A percentile compares a stretch with the other conserved stretches of the same genome.
phyloP scores from a whole-genome alignment of 2,888 invertebrate genomes.

The Stomorhina lunata region DNA sequence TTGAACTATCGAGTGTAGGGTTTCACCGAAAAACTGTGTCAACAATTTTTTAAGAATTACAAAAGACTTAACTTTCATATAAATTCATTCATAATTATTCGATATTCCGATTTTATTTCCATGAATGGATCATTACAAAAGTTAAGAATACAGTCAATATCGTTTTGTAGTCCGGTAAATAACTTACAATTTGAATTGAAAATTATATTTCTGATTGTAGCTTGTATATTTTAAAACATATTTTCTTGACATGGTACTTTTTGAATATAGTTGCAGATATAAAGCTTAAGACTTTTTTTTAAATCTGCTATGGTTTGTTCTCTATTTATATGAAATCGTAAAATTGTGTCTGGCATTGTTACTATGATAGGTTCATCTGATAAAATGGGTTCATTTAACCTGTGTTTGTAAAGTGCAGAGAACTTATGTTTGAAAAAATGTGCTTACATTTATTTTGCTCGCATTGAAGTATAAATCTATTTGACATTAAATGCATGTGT shows the following conservation, averaged over 20 bases:
- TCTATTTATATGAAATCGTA: conserved; percentile 43
- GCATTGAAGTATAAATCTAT: conserved; percentile 52
- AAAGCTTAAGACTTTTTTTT: conserved; percentile 40
- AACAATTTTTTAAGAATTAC: conserved; percentile 53
- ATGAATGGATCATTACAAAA: conserved; percentile 50
- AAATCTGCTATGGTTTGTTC: conserved; percentile 46
- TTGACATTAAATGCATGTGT: conserved; percentile 59
- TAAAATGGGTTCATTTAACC: conserved; percentile 54
- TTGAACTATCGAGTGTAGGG: conserved; percentile 52
- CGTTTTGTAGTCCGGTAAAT: conserved; percentile 41
- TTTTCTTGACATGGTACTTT: conserved; percentile 50
- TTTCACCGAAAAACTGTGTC: conserved; percentile 53
- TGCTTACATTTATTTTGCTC: conserved; percentile 42
- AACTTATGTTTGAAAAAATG: conserved; percentile 48
- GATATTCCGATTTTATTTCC: conserved; percentile 47
- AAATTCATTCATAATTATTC: conserved; percentile 51
- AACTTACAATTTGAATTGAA: conserved; percentile 42
- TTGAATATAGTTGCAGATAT: no score
- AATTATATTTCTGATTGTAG: conserved; percentile 42
- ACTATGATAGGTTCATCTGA: conserved; percentile 56
- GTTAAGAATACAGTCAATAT: conserved; percentile 47
- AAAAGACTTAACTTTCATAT: conserved; percentile 53
- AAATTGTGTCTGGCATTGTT: conserved; percentile 51
- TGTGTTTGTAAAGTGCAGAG: conserved; percentile 55
- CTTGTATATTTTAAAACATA: conserved; percentile 51